Base-by-base conservation (phyloP, 2,888 invertebrate genomes). In the Gnatocerus cornutus region DNA sequence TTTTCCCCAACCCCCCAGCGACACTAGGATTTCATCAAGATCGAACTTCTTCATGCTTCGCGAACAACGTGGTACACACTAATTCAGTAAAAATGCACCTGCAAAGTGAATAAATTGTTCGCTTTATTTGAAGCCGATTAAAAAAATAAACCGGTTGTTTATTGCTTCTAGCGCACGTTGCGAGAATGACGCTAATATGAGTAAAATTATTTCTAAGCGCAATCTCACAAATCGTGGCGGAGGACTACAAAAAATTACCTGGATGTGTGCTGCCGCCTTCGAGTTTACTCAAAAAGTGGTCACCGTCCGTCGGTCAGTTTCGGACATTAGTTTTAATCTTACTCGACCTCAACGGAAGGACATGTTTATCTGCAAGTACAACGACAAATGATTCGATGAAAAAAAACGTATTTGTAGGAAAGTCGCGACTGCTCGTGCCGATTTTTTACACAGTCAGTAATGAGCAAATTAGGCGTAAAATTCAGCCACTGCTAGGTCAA, bases 1-100 rank as follows among this genome's bases (percentile, higher is more conserved):
- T 48, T 78, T 81, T 0, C 88, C 88, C 80, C 87, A 87, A 7
- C 85, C 85, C 0, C 88, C 88, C 21, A 68, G 12, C 6, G 58
- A 48, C 8, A 61, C 33, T 5, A 68, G 10, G 5, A 68, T 62
- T 45, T 61, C 62, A 39, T 68, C 68, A 8, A 68, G 46, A 68
- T 62, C 62, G 29, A 68, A 62, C 48, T 65, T 65, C 39, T 55
- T 46, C 65, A 56, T 65, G 9, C n/a, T 29, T 21, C 8, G 21
- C 9, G 48, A 14, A 13, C 33, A n/a, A 14, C 21, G 48, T 53
- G 46, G 16, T 37, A 16, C 61, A 61, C 16, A 61, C 61, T 50
- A 50, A 61, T 45, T 61, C 27, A 61, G 6, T 33, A 61, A 61
- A 41, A 61, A 50, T 61, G 48, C 61, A 61, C 61, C 30, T 33